Base-by-base conservation (phyloP, 2,888 invertebrate genomes). In the Odontocerum albicorne region DNA sequence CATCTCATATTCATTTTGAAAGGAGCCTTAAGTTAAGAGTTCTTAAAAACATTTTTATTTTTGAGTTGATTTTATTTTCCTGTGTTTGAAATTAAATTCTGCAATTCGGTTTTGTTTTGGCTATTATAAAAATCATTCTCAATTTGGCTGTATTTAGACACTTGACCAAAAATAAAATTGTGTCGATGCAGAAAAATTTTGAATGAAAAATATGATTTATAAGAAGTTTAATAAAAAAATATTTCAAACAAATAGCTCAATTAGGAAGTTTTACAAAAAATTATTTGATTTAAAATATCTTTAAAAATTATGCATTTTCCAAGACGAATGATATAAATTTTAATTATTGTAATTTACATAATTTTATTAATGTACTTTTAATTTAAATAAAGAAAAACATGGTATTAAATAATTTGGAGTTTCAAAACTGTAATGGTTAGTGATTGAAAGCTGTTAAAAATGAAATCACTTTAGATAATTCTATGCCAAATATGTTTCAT, bases 381-480 rank as follows among this genome's bases (percentile, higher is more conserved):
- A 47, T 47, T 47, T 35, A 40, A 49, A 22, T 31, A 27, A 39
- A 49, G 16, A 38, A 27, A 43, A 55, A 58, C 55, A 58, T 53
- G 58, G 56, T 61, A 61, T 47, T 53, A 52, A 20, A 55, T 51
- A 60, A 58, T 53, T 58, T 50, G 53, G 58, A 53, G 52, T 54
- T 60, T 33, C 55, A 59, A 59, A 59, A 51, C 55, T 56, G 53
- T 55, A 56, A 50, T 51, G 61, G 61, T 61, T 61, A 61, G 61
- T 61, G 61, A 61, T 58, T 60, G 53, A 58, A 55, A 53, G n/a
- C n/a, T n/a, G n/a, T n/a, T 45, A 54, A 51, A 56, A 57, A 53
- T 39, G 56, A 45, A 55, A 56, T 56, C 58, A 58, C 58, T 19
- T 56, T 61, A 60, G 60, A 55, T 58, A 50, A 61, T 58, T 44